Conservation (phyloP, 2,113 vertebrate species). For the Anas platyrhynchos region DNA sequence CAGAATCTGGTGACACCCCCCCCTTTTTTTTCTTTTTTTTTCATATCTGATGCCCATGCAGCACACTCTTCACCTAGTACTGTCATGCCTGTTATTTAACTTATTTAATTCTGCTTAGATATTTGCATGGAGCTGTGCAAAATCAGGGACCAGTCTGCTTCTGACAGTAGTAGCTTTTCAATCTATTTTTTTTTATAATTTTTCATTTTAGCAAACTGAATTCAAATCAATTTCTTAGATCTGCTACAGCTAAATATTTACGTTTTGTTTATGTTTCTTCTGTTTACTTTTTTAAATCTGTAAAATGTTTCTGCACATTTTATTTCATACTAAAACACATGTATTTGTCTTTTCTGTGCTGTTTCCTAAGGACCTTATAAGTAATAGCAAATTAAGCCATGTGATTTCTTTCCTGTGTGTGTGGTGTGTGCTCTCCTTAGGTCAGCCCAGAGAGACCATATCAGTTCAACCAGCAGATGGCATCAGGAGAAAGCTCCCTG, state of each 20-base stretch:
- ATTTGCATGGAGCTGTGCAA: background rate
- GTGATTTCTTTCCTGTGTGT: fast-evolving
- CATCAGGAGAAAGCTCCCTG: background rate
- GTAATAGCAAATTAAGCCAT: background rate
- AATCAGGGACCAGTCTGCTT: background rate
- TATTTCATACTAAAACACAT: background rate
- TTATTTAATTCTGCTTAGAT: background rate
- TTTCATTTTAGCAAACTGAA: background rate
- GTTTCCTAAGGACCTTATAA: background rate
- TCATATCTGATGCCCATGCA: background rate
- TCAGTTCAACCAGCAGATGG: background rate
- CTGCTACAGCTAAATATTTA: background rate
- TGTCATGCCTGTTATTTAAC: background rate
- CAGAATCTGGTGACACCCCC: background rate
- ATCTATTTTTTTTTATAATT: background rate
- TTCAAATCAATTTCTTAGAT: background rate
- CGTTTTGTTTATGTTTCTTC: background rate
- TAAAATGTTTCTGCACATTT: background rate
- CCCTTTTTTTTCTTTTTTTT: background rate
- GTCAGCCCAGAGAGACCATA: fast-evolving
- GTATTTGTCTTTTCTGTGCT: fast-evolving
- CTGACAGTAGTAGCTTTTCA: background rate
- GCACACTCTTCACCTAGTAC: background rate
- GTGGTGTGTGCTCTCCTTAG: fast-evolving
- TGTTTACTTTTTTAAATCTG: background rate